A percentile compares a stretch with the other conserved stretches of the same genome.
Conservation (phyloP, 1,140 invertebrate species). For the Drosophila malerkotliana region DNA sequence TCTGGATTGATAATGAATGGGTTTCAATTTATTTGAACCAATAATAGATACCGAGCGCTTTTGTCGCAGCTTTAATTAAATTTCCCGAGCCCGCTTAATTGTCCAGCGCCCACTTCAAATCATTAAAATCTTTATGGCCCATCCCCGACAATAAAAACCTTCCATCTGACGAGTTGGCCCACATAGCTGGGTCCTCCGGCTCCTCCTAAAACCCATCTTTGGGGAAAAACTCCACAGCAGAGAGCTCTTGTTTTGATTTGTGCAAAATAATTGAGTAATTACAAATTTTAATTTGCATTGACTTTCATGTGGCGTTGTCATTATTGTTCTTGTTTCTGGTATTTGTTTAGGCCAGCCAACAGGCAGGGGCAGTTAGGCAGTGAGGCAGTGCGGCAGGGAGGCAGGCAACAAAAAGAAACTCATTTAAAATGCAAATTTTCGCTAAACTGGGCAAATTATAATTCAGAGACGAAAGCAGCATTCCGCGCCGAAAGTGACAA, state of each 20-base stretch:
- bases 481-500: constrained; percentile 73
- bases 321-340: constrained; percentile 14
- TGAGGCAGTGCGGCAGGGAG: too few species aligned
- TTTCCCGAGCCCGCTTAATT: constrained; percentile 49
- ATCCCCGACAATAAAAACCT: constrained; percentile 46
- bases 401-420: constrained; percentile 41
- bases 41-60: constrained; percentile 31
- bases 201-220: too few species aligned
- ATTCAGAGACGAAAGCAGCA: constrained; percentile 51
- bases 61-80: constrained; percentile 53
- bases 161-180: not conserved
- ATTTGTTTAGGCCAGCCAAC: constrained; percentile 56
- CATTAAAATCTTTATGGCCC: constrained; percentile 61
- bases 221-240: too few species aligned
- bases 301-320: constrained; percentile 56
- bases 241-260: constrained; percentile 56
- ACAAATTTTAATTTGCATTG: constrained; percentile 66
- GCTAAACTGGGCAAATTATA: constrained; percentile 59
- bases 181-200: too few species aligned
- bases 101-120: constrained; percentile 52
- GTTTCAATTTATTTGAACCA: constrained; percentile 51
- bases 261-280: constrained; percentile 79
- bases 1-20: constrained; percentile 49
- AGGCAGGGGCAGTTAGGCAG: not conserved
- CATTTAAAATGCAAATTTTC: constrained; percentile 78